Percentiles rank a stretch among this genome's conserved stretches.
Conservation (phyloP, 2,797 vertebrate species). For the Trichosurus vulpecula region DNA sequence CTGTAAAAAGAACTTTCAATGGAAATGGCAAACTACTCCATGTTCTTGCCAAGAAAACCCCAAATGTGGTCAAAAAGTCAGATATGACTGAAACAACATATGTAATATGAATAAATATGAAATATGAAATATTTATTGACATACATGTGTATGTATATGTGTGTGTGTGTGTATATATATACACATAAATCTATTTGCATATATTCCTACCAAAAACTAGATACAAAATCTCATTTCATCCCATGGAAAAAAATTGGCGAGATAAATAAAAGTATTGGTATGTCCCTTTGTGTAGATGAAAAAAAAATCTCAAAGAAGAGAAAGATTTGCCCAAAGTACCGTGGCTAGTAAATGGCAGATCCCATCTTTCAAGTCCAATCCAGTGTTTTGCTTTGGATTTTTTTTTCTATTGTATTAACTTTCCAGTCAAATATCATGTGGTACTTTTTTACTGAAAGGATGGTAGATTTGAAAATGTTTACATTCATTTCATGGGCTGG, state of each 20-base stretch:
- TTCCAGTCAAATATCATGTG: not conserved
- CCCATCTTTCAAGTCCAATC: not conserved
- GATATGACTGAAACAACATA: not conserved
- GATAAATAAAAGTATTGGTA: not conserved
- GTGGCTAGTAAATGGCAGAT: not conserved
- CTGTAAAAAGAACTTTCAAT: not conserved
- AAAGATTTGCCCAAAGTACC: not conserved
- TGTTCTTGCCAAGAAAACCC: not conserved
- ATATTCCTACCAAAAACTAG: not conserved
- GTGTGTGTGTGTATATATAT: too few species aligned
- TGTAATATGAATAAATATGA: too few species aligned
- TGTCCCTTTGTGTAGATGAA: not conserved
- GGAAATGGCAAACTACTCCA: not conserved
- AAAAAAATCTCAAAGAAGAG: not conserved
- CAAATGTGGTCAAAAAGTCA: not conserved
- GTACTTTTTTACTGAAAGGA: not conserved
- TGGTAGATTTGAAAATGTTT: not conserved
- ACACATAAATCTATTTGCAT: accelerated
- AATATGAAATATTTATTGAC: too few species aligned
- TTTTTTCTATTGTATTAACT: not conserved
- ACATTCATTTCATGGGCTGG: not conserved
- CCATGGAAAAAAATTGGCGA: not conserved
- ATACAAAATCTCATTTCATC: not conserved
- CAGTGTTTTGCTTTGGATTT: not conserved
- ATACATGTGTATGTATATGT: too few species aligned